Evolutionary conservation across 2,113 vertebrate genomes (phyloP).

Genomic region (Cephalopterus ornatus): DNA sequence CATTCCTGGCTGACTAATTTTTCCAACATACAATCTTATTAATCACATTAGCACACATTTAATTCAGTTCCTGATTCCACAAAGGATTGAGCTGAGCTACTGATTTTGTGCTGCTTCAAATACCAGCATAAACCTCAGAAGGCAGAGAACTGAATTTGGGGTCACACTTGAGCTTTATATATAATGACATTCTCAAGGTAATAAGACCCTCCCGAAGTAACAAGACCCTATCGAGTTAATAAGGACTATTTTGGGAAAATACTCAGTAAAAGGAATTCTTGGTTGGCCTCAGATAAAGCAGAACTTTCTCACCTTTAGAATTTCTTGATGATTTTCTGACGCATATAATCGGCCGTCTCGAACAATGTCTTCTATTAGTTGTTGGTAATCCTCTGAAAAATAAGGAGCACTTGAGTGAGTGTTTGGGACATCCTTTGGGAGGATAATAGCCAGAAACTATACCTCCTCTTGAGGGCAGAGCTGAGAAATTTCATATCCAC

Average conservation of each 20-base stretch:
- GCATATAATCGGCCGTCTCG: constrained; percentile 90
- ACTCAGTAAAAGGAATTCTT: not conserved
- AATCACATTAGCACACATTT: not conserved
- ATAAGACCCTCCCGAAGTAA: too few species aligned
- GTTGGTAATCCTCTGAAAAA: constrained; percentile 91
- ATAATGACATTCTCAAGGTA: not conserved
- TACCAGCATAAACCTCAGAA: not conserved
- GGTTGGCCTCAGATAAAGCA: not conserved
- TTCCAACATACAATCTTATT: not conserved
- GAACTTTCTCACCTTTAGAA: constrained; percentile 81
- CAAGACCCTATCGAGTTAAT: not conserved
- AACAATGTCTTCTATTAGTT: constrained; percentile 92
- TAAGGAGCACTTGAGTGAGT: not conserved
- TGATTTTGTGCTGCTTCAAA: not conserved
- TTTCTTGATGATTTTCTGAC: constrained; percentile 94
- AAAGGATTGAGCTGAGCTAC: not conserved
- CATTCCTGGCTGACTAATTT: not conserved
- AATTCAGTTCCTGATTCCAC: not conserved
- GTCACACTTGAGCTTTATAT: not conserved
- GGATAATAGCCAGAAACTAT: not conserved
- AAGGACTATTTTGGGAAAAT: not conserved
- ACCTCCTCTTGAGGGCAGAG: not conserved
- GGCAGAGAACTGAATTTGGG: not conserved
- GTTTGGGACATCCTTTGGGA: not conserved
- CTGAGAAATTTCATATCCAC: not conserved